Evolutionary conservation across 2,888 invertebrate species (phyloP), one percentile per base, ranked within the genome.

Genomic region (Spilosoma lubricipeda): DNA sequence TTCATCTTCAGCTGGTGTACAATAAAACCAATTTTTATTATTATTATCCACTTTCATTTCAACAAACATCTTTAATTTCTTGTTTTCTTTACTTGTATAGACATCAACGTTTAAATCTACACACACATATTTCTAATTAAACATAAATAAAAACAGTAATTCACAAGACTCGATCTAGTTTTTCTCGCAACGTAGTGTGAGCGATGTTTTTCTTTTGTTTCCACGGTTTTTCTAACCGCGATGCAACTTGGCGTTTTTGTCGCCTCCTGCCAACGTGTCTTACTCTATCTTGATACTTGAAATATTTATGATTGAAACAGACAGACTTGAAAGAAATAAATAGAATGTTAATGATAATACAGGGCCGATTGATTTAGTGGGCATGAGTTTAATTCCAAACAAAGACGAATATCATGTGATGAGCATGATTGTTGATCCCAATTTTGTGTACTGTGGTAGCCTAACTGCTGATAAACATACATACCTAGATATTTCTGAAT

Each of bases 141-240:
- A 83, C 71, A 71, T 30, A n/a, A 63, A 78, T 52, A 82, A 84
- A 78, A 84, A 82, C 81, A 71, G 76, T 76, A 75, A 73, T 74
- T 81, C 80, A 76, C 82, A 82, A 70, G 74, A 56, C 74, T 70
- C 63, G 66, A 68, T 73, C 71, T 69, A 80, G 81, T 90, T 93
- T 93, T 93, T 92, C 90, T 80, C 71, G 36, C 66, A 70, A 78
- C 82, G 79, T 88, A 89, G 88, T 94, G 94, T 90, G 94, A 93
- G 91, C 89, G 86, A 70, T 80, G 90, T 94, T 95, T 95, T 95
- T 95, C 93, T 88, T 72, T 84, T 80, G 89, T 94, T 95, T 93
- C 95, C 95, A 95, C 94, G 94, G 93, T 95, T 95, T 95, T 95
- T 95, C 94, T 91, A 71, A 83, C 80, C 83, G 84, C 90, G 78